phyloP scores from a whole-genome alignment of 2,113 vertebrate genomes.

The Anser cygnoides region DNA sequence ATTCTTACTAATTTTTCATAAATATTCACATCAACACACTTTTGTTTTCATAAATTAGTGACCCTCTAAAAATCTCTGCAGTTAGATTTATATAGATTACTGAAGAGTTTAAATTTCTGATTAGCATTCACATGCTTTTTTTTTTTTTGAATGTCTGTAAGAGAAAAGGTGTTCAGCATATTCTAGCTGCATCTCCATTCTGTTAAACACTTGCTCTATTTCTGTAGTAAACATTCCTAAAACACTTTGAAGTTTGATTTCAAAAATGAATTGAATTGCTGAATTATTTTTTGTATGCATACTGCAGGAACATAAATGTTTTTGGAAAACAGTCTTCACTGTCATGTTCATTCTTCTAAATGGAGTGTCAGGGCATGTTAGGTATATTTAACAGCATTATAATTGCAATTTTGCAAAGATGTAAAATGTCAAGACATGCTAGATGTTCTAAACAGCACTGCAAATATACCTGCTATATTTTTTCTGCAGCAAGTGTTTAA shows the following conservation, averaged over 20 bases:
- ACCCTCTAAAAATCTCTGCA: background rate
- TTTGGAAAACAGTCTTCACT: background rate
- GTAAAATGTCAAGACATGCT: background rate
- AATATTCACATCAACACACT: background rate
- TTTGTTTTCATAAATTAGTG: background rate
- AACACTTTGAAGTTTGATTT: slow-evolving; percentile 46
- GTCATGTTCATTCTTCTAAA: slow-evolving; percentile 1
- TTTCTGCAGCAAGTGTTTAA: background rate
- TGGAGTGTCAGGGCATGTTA: background rate
- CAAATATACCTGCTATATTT: background rate
- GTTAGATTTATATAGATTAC: background rate
- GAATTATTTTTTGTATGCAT: background rate
- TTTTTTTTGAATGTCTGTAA: background rate
- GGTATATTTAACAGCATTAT: background rate
- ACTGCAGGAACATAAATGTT: background rate
- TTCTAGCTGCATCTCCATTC: background rate
- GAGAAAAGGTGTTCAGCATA: background rate
- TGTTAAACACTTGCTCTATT: slow-evolving; percentile 12
- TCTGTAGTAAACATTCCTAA: slow-evolving; percentile 9
- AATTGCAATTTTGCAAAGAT: background rate
- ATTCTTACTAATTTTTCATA: background rate
- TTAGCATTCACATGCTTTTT: background rate
- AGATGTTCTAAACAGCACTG: background rate
- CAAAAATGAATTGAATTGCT: slow-evolving; percentile 20
- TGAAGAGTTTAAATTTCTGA: background rate